A percentile compares a stretch with the other conserved stretches of the same genome.
Evolutionary conservation across 2,113 vertebrate species (phyloP).

Genomic region (Setophaga petechia): DNA sequence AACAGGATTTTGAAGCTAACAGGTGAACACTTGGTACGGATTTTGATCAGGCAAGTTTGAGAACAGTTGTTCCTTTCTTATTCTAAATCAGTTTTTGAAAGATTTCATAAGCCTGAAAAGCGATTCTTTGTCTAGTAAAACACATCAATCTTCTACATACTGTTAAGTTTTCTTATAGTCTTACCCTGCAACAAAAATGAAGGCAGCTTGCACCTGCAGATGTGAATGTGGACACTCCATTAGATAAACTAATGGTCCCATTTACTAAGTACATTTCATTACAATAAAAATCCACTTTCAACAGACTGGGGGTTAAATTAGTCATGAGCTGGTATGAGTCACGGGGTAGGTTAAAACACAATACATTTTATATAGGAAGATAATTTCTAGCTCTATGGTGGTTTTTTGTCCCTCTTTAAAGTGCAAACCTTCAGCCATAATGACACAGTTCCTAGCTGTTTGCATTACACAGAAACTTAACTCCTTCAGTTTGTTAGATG

Average conservation of each 20-base stretch:
- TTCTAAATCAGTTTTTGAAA: background rate
- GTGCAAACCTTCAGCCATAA: background rate
- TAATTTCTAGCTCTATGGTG: background rate
- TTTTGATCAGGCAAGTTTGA: background rate
- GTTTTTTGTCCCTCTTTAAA: background rate
- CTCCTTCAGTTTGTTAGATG: background rate
- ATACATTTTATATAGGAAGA: background rate
- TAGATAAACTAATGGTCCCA: background rate
- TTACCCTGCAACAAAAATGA: background rate
- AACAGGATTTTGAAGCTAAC: background rate
- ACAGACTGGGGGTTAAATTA: background rate
- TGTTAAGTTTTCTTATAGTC: background rate
- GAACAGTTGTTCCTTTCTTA: background rate
- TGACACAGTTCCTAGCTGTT: background rate
- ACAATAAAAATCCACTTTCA: background rate
- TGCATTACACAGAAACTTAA: background rate
- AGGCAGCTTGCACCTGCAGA: slow-evolving; percentile 10
- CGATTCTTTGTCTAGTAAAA: background rate
- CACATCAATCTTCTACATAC: background rate
- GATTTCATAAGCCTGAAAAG: background rate
- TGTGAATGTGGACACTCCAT: background rate
- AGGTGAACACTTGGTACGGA: background rate
- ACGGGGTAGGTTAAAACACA: background rate
- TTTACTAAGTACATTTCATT: background rate
- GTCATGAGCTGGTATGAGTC: background rate